These are phyloP conservation scores for Andrena flavipes DNA, from an alignment of 2,888 invertebrate genomes.

Conservation along the genomic window DNA sequence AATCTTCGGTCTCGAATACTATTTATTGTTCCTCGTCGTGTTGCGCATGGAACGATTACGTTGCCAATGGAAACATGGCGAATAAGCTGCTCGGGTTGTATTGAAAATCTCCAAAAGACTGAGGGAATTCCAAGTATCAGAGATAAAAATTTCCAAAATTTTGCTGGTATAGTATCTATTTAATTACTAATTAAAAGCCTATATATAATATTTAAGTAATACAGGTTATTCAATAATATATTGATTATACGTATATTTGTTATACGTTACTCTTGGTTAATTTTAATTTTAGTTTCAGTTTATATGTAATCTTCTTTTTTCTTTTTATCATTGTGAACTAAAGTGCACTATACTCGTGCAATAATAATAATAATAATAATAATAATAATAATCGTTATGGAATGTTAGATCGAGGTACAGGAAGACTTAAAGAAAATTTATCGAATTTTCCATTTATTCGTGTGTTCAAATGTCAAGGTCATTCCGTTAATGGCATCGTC, in stretches of 20 bases:
- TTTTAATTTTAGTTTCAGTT: too few relatives aligned
- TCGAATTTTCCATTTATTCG: not conserved
- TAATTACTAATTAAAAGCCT: too few relatives aligned
- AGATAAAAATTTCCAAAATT: not conserved
- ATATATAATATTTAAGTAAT: too few relatives aligned
- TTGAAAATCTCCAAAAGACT: not conserved
- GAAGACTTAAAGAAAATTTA: not conserved
- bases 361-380: too few relatives aligned
- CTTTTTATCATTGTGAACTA: too few relatives aligned
- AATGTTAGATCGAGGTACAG: not conserved
- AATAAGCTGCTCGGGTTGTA: not conserved
- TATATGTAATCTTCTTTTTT: too few relatives aligned
- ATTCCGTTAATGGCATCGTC: not conserved
- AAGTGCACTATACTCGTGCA: too few relatives aligned
- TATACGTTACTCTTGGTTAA: too few relatives aligned
- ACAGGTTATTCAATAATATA: too few relatives aligned
- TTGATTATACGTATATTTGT: too few relatives aligned
- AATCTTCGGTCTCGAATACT: not conserved
- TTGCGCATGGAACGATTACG: too few relatives aligned
- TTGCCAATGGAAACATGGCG: not conserved
- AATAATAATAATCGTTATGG: too few relatives aligned
- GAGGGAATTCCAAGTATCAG: not conserved
- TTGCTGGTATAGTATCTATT: not conserved
- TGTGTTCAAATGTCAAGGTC: slow-evolving; percentile 7
- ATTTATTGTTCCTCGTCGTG: not conserved